Evolutionary conservation across 2,797 vertebrate species (phyloP).

Genomic region (Limosa lapponica): DNA sequence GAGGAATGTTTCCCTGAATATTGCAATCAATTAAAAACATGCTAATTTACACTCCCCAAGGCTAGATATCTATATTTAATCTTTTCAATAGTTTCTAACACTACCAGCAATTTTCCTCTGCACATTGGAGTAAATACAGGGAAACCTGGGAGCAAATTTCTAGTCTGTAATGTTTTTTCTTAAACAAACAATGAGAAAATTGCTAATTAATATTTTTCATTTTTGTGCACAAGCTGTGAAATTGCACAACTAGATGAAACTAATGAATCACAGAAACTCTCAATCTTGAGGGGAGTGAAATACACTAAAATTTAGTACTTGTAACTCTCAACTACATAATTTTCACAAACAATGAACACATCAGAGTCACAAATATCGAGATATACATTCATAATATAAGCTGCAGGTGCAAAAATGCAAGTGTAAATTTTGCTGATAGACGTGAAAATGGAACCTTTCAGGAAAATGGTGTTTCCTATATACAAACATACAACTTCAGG

Average conservation of each 20-base stretch:
- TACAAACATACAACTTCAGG: background rate
- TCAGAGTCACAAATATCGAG: background rate
- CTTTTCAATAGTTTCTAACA: conserved; percentile 50
- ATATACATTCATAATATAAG: background rate
- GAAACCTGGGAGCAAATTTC: conserved; percentile 49
- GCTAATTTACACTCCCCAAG: conserved; percentile 56
- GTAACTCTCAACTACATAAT: background rate
- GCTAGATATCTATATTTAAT: conserved; percentile 64
- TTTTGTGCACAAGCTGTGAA: conserved; percentile 66
- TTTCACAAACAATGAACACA: conserved; percentile 36
- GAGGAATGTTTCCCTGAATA: conserved; percentile 63
- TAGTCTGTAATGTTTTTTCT: conserved; percentile 41
- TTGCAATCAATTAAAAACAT: conserved; percentile 66
- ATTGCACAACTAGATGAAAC: conserved; percentile 46
- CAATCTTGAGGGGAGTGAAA: background rate
- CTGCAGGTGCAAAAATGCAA: background rate
- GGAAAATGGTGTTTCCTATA: background rate
- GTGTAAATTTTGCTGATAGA: background rate
- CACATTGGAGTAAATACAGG: conserved; percentile 19
- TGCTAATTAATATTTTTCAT: conserved; percentile 74
- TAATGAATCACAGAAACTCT: conserved; percentile 46
- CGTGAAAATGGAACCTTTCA: background rate
- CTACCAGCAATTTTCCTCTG: background rate
- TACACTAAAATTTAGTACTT: conserved; percentile 4
- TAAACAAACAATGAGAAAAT: conserved; percentile 68